Evolutionary conservation across 2,797 vertebrate genomes (phyloP).

Genomic region (Phaenicophaeus curvirostris): DNA sequence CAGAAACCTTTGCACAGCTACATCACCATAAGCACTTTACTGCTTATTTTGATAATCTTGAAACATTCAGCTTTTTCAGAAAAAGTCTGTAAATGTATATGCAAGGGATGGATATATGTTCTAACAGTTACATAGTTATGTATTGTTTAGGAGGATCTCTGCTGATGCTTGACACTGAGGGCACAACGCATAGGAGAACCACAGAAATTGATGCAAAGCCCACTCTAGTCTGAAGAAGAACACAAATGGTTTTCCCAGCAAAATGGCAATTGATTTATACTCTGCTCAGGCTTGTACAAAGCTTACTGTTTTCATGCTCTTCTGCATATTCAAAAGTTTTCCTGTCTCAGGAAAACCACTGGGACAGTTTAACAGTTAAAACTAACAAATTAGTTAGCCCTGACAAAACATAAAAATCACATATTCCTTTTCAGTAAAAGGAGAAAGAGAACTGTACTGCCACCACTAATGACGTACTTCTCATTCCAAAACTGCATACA

Average conservation of each 20-base stretch:
- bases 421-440: not conserved
- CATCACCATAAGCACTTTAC: not conserved
- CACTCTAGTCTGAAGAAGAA: not conserved
- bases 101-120: not conserved
- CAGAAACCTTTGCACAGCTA: not conserved
- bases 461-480: not conserved
- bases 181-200: not conserved
- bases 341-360: not conserved
- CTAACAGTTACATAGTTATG: not conserved
- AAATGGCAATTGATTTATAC: not conserved
- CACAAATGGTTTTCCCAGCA: not conserved
- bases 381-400: not conserved
- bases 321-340: not conserved
- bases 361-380: not conserved
- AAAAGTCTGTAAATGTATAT: not conserved
- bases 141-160: not conserved
- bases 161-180: not conserved
- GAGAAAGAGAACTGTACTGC: not conserved
- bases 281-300: not conserved
- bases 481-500: not conserved
- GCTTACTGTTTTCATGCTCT: not conserved
- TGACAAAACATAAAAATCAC: not conserved
- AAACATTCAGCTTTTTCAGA: not conserved
- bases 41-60: not conserved
- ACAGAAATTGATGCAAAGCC: not conserved